Evolutionary conservation across 2,888 invertebrate genomes (phyloP).

Genomic region (Drosophila austrosaltans): DNA sequence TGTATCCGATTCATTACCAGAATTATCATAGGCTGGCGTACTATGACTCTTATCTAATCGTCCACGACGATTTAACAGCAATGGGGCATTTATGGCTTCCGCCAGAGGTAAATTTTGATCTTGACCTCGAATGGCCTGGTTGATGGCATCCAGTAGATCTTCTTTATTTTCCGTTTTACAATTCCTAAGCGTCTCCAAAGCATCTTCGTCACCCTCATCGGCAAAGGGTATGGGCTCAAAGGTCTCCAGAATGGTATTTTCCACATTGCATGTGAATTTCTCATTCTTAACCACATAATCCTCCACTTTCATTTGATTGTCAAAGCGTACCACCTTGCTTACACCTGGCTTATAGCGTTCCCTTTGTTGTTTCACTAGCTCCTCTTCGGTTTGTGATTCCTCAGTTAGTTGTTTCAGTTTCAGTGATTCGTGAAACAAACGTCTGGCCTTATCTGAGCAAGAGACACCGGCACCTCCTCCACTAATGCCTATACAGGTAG

Average conservation of each 20-base stretch:
- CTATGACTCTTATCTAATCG: conserved; percentile 91
- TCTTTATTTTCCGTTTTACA: conserved; percentile 54
- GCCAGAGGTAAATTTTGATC: conserved; percentile 57
- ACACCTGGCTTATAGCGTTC: conserved; percentile 82
- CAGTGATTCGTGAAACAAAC: conserved; percentile 60
- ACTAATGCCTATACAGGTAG: conserved; percentile 86
- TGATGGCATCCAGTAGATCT: conserved; percentile 59
- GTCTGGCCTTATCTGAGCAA: conserved; percentile 55
- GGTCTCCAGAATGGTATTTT: conserved; percentile 83
- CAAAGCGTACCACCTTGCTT: conserved; percentile 83
- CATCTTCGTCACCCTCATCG: conserved; percentile 81
- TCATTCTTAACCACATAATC: conserved; percentile 81
- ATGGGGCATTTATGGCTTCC: conserved; percentile 79
- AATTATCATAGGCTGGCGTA: conserved; percentile 90
- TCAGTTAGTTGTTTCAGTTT: conserved; percentile 70
- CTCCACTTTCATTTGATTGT: conserved; percentile 82
- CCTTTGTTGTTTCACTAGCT: conserved; percentile 53
- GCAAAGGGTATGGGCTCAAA: conserved; percentile 83
- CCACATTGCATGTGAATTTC: conserved; percentile 83
- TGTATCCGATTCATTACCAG: conserved; percentile 84
- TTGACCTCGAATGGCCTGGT: conserved; percentile 48
- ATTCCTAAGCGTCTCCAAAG: conserved; percentile 65
- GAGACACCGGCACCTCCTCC: conserved; percentile 47
- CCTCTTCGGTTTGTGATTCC: conserved; percentile 54
- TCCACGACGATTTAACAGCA: conserved; percentile 83